These are phyloP conservation scores for Dipodomys merriami DNA, from an alignment of 2,113 vertebrate species.

Conservation along the genomic window DNA sequence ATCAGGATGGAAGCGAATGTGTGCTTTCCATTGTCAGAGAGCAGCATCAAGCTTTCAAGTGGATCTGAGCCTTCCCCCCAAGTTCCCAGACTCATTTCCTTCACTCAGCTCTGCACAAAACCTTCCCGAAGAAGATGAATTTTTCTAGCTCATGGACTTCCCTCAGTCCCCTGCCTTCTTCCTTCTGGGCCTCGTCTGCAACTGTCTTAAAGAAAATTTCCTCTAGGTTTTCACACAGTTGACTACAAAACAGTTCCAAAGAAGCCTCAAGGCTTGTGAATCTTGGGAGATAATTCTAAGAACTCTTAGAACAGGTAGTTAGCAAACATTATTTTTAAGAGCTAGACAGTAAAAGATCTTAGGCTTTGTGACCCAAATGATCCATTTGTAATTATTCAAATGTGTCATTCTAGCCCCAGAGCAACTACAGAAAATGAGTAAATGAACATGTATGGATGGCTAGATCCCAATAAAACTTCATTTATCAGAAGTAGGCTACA, in stretches of 20 bases:
- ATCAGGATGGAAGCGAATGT: slow-evolving; percentile 2
- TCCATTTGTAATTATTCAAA: background rate
- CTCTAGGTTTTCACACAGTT: background rate
- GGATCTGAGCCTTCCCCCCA: background rate
- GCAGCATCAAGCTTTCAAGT: background rate
- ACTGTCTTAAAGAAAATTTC: slow-evolving; percentile 32
- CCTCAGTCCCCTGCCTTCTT: background rate
- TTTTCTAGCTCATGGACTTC: background rate
- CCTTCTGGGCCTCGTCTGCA: background rate
- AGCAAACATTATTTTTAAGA: slow-evolving; percentile 1
- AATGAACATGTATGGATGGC: background rate
- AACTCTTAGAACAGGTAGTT: background rate
- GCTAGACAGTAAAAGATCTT: background rate
- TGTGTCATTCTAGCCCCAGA: background rate
- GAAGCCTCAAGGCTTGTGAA: background rate
- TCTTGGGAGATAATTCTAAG: slow-evolving; percentile 39
- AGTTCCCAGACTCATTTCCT: background rate
- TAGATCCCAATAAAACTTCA: slow-evolving; percentile 48
- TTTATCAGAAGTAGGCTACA: slow-evolving; percentile 15
- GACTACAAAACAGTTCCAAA: slow-evolving; percentile 1
- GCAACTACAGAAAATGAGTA: background rate
- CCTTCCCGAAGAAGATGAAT: background rate
- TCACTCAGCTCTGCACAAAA: background rate
- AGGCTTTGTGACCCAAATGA: background rate
- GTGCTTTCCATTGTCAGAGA: slow-evolving; percentile 25